These are phyloP conservation scores for Hylomyscus alleni DNA, from an alignment of 2,797 vertebrate genomes.

Conservation along the genomic window DNA sequence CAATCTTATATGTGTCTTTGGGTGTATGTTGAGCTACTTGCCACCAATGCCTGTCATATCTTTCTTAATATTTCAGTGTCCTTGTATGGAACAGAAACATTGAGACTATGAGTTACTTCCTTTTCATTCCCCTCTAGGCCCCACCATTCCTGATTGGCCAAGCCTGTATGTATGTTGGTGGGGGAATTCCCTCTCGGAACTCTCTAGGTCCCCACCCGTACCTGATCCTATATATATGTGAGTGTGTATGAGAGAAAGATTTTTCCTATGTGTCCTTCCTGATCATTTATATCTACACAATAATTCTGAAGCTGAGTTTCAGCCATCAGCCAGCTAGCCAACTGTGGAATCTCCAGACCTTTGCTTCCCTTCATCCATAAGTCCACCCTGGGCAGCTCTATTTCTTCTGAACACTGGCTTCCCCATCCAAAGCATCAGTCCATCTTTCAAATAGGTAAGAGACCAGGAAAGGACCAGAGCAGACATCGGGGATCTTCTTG, in stretches of 20 bases:
- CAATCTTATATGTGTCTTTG: accelerated
- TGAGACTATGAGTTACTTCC: neutral
- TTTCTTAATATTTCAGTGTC: neutral
- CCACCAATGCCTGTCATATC: neutral
- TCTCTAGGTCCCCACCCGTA: neutral
- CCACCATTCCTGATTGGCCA: neutral
- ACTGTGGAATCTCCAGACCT: neutral
- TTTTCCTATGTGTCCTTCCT: neutral
- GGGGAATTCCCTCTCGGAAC: no score
- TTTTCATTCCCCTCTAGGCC: neutral
- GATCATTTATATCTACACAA: neutral
- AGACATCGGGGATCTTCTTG: accelerated
- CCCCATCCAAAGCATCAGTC: neutral
- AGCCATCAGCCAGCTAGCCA: neutral
- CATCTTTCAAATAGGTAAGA: neutral
- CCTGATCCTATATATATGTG: neutral
- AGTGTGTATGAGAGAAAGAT: neutral
- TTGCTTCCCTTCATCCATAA: neutral
- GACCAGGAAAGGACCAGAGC: no score
- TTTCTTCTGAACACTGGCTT: accelerated
- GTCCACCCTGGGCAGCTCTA: neutral
- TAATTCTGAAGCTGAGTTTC: neutral
- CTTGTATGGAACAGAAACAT: neutral
- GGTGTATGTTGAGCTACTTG: no score
- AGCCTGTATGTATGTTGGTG: neutral